Evolutionary conservation across 2,797 vertebrate genomes (phyloP), one percentile per base, ranked within the genome.

Genomic region (Notoglanidium macrostoma): DNA sequence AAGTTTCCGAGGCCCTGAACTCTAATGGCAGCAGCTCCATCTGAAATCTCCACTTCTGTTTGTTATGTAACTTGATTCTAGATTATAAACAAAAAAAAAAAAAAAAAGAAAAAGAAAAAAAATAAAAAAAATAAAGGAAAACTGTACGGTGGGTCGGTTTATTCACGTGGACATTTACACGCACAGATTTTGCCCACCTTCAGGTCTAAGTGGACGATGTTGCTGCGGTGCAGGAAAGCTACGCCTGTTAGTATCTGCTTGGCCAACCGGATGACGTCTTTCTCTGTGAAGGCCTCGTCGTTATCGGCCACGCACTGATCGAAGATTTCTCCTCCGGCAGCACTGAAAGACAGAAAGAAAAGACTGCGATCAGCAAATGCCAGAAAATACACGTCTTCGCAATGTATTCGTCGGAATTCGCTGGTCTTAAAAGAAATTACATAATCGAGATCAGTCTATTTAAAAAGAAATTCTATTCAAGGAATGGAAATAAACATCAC

Each of bases 321-420:
- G 87, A 97, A 97, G 92, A 97, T 97, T 92, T 97, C 96, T 0
- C 96, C 96, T 32, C 96, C 96, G 0, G 95, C 96, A 9, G 96
- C 96, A 51, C 96, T 97, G 90, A 1, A 90, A 85, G 6, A 77
- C 61, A 86, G 7, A 70, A 67, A 81, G 10, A 72, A 23, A 55
- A 44, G 19, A 2, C 5, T 8, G 4, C 32, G 0, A 29, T n/a
- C 76, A 51, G 44, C 40, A 72, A 55, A 76, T 19, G 12, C 14
- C 55, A 32, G 72, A 0, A 61, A 57, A 84, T 1, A 49, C 11
- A 1, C 2, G 19, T 1, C 2, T 32, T 15, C 65, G 46, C 23
- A 46, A 5, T 26, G 21, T 8, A 14, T 26, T 73, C 23, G 14
- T 46, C 46, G 26, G 1, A 73, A 46, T 10, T 46, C 10, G 11